phyloP scores from a whole-genome alignment of 2,888 invertebrate genomes.

The Acleris holmiana region DNA sequence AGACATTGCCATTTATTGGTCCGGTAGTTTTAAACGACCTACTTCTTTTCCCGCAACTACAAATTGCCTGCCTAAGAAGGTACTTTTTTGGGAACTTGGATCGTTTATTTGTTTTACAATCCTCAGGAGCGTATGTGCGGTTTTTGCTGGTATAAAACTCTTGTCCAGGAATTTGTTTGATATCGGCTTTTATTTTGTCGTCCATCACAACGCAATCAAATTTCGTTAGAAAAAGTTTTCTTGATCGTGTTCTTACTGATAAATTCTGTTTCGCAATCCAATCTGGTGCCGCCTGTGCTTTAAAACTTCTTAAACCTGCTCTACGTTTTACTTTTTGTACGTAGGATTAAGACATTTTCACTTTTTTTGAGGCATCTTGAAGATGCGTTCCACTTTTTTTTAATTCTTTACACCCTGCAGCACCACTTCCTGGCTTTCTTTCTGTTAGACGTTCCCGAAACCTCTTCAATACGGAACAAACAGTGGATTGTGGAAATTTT shows the following conservation, averaged over 20 bases:
- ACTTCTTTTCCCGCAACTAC: slow-evolving; percentile 2
- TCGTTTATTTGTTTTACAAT: slow-evolving; percentile 11
- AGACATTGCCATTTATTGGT: slow-evolving; percentile 1
- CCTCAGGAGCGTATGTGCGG: slow-evolving; percentile 14
- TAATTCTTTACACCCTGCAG: too few relatives aligned
- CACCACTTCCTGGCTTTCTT: too few relatives aligned
- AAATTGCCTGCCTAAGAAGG: background rate
- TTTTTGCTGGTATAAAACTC: slow-evolving; percentile 7
- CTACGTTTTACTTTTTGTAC: too few relatives aligned
- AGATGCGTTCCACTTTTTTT: background rate
- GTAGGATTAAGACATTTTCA: background rate
- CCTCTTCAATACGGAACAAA: too few relatives aligned
- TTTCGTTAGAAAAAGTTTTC: slow-evolving; percentile 8
- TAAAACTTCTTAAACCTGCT: slow-evolving; percentile 7
- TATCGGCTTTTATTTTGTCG: background rate
- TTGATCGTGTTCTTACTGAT: background rate
- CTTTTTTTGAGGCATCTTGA: background rate
- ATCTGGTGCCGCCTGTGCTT: slow-evolving; percentile 14
- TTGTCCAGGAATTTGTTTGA: slow-evolving; percentile 10
- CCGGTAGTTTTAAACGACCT: slow-evolving; percentile 1
- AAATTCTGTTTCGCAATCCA: slow-evolving; percentile 1
- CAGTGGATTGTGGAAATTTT: too few relatives aligned
- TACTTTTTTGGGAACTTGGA: slow-evolving; percentile 15
- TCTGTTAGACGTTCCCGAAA: too few relatives aligned
- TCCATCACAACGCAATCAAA: slow-evolving; percentile 11